Conservation (phyloP, 2,888 invertebrate species). For the Zaprionus obscuricornis region DNA sequence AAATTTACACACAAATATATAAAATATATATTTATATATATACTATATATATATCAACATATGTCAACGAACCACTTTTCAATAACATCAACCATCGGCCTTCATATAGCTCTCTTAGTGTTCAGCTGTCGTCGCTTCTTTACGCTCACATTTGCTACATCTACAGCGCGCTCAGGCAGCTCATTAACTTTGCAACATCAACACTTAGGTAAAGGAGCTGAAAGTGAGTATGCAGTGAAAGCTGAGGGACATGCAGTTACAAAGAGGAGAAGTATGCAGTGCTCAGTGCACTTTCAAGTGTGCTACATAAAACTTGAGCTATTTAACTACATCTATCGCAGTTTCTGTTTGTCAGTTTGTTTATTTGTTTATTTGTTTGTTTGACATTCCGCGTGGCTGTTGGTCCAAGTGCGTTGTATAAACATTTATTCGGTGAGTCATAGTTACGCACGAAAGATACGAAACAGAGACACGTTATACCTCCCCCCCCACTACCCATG, state of each 20-base stretch:
- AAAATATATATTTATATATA: too few relatives aligned
- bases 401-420: slow-evolving; percentile 58
- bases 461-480: background rate
- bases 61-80: too few relatives aligned
- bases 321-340: slow-evolving; percentile 66
- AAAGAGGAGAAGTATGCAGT: slow-evolving; percentile 1
- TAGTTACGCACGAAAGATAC: slow-evolving; percentile 32
- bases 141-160: slow-evolving; percentile 3
- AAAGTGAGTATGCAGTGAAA: too few relatives aligned
- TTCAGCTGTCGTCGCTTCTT: too few relatives aligned
- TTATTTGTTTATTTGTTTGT: slow-evolving; percentile 19
- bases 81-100: background rate
- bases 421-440: slow-evolving; percentile 63
- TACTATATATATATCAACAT: too few relatives aligned
- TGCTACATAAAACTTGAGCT: slow-evolving; percentile 68
- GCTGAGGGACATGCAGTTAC: too few relatives aligned
- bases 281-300: slow-evolving; percentile 46
- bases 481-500: too few relatives aligned
- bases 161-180: slow-evolving; percentile 31
- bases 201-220: slow-evolving; percentile 58
- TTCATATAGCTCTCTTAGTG: background rate
- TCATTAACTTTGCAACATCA: slow-evolving; percentile 66
- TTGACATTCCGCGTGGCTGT: slow-evolving; percentile 34
- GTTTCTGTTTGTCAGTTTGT: slow-evolving; percentile 39
- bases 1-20: too few relatives aligned